These are phyloP conservation scores for Acanthosoma haemorrhoidale DNA, from an alignment of 2,888 invertebrate genomes.

Conservation along the genomic window DNA sequence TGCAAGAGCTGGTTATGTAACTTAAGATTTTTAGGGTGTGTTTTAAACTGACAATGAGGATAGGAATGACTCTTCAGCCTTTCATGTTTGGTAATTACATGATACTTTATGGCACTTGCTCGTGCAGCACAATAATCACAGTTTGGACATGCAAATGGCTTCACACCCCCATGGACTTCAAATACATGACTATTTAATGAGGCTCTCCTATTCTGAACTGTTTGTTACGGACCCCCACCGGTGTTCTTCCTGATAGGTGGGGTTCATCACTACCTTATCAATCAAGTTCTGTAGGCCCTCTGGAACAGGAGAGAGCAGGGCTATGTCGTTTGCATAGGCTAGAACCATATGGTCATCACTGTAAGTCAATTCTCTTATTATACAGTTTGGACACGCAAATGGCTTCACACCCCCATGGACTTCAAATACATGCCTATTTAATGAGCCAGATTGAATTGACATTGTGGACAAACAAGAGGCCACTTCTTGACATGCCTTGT, in stretches of 20 bases:
- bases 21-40: not conserved
- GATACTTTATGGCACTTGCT: not conserved
- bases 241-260: no score
- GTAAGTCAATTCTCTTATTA: no score
- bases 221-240: no score
- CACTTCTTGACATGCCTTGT: not conserved
- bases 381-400: not conserved
- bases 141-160: not conserved
- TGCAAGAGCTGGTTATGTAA: not conserved
- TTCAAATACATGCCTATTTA: not conserved
- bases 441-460: not conserved
- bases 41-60: not conserved
- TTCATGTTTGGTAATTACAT: not conserved
- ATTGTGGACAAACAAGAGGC: not conserved
- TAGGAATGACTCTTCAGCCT: not conserved
- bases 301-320: no score
- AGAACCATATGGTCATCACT: no score
- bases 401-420: constrained; percentile 1
- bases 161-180: no score
- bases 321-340: no score
- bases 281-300: no score
- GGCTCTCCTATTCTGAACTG: no score
- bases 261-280: no score
- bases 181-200: no score
- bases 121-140: not conserved